Evolutionary conservation across 2,888 invertebrate genomes (phyloP).

Genomic region (Acrobasis repandana): DNA sequence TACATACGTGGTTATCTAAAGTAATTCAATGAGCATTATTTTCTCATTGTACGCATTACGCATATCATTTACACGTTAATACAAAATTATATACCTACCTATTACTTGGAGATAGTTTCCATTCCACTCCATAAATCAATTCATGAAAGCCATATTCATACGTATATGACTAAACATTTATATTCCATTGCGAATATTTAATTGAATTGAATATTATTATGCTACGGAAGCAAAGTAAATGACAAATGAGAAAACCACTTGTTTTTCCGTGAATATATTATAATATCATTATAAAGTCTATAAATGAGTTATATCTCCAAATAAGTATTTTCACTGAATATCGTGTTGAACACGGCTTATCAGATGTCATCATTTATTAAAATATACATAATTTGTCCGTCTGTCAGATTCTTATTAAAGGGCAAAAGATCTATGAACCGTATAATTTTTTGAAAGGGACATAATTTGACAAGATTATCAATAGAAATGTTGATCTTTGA

Average conservation of each 20-base stretch:
- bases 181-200: not conserved
- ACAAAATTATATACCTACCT: conserved; percentile 6
- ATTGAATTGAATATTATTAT: not conserved
- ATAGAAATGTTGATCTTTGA: conserved; percentile 2
- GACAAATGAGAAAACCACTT: conserved; percentile 18
- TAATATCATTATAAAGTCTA: not conserved
- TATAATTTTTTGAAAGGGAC: not conserved
- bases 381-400: not conserved
- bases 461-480: conserved; percentile 9
- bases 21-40: not conserved
- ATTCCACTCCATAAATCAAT: conserved; percentile 10
- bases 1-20: not conserved
- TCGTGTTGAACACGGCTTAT: not conserved
- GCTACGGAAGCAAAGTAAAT: conserved; percentile 12
- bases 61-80: not conserved
- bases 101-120: conserved; percentile 1
- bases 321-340: not conserved
- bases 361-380: not conserved
- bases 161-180: not conserved
- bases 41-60: not conserved
- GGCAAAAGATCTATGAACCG: conserved; percentile 4
- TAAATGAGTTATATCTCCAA: not conserved
- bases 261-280: conserved; percentile 11
- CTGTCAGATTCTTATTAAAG: conserved; percentile 1
- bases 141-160: not conserved